phyloP scores from a whole-genome alignment of 2,113 vertebrate species.

The Hymenochirus boettgeri region DNA sequence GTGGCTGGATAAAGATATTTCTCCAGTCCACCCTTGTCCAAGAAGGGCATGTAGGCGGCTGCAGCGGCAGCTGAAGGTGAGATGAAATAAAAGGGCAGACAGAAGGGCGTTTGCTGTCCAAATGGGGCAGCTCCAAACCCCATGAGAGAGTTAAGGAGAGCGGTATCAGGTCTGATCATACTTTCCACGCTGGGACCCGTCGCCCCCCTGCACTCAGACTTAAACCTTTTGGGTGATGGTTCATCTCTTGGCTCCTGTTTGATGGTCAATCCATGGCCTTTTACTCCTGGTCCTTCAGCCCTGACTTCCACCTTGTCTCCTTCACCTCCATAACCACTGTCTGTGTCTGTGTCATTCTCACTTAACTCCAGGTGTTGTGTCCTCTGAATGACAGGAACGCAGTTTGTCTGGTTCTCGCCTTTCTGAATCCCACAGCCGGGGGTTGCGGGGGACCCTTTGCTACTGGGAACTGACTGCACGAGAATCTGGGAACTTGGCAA shows the following conservation, averaged over 20 bases:
- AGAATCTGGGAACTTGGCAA: conserved; percentile 61
- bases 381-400: conserved; percentile 95
- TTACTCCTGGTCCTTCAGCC: conserved; percentile 53
- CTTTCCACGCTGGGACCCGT: conserved; percentile 41
- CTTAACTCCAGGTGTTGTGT: conserved; percentile 78
- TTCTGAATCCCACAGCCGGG: conserved; percentile 61
- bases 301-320: conserved; percentile 67
- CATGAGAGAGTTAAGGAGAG: conserved; percentile 80
- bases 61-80: conserved; percentile 75
- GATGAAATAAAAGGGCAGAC: conserved; percentile 88
- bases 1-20: conserved; percentile 77
- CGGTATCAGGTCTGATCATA: conserved; percentile 61
- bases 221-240: conserved; percentile 69
- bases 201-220: conserved; percentile 53
- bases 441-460: conserved; percentile 47
- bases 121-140: conserved; percentile 65
- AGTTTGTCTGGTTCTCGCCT: conserved; percentile 74
- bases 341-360: conserved; percentile 92
- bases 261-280: conserved; percentile 51
- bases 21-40: conserved; percentile 81
- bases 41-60: conserved; percentile 81
- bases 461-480: conserved; percentile 62
- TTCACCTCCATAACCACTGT: conserved; percentile 93
- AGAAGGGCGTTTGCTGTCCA: conserved; percentile 81
- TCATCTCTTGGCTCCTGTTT: conserved; percentile 84